Base-by-base conservation (phyloP, 2,888 invertebrate species). In the Thelaira solivaga region DNA sequence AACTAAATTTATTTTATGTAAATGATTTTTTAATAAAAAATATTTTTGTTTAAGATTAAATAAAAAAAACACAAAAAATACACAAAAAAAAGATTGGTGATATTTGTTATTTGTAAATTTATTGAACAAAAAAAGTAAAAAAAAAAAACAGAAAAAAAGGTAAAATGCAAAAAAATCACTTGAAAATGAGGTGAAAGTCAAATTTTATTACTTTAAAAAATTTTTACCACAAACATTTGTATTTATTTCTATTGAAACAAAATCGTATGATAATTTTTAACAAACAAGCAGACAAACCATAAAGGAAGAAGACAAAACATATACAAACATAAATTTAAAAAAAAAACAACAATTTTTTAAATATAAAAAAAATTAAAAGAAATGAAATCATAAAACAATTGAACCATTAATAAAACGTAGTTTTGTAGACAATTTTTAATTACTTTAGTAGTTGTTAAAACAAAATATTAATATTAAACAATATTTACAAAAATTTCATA, bases 91-190 rank as follows among this genome's bases (percentile, higher is more conserved):
- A 62, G 22, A 80, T 78, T 76, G 76, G 80, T 81, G 80, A 81
- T 81, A 81, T 79, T 76, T 81, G 73, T 76, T 80, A 78, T 76
- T 74, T 73, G 77, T 80, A 80, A 73, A 69, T 80, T 80, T 71
- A 76, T 53, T 49, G 26, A 69, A 53, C 65, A 67, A 76, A 45
- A 51, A 49, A 41, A 43, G 22, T 18, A 18, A 8, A n/a, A 49
- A 47, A 57, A 59, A 11, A 47, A 47, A 41, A 64, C 20, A 39
- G 18, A 61, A 53, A 55, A 11, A 31, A 72, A 72, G 53, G 47
- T 75, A 75, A 72, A 71, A 57, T 49, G 59, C 51, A 45, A 43
- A 39, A 45, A 34, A 49, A 57, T 24, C 39, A 16, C 39, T 22
- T 24, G 45, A 69, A 26, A 26, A 6, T 5, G 26, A 36, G 8